A percentile compares a stretch with the other conserved stretches of the same genome.
These are phyloP conservation scores for Sebastiscus tertius DNA, from an alignment of 2,797 vertebrate species.

Conservation along the genomic window DNA sequence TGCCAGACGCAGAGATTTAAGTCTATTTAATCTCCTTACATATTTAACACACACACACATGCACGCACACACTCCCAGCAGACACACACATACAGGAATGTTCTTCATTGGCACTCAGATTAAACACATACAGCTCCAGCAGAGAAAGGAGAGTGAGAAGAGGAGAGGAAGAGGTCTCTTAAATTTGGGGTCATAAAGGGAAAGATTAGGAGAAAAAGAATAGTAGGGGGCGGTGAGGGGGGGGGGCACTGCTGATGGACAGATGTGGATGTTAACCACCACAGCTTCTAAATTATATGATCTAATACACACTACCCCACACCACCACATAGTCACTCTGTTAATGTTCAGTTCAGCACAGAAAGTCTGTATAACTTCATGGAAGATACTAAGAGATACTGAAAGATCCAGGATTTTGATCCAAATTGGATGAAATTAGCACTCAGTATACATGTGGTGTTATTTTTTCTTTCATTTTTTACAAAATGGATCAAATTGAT, in stretches of 20 bases:
- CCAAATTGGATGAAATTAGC: constrained; percentile 19
- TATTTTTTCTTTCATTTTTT: neutral
- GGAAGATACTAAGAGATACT: neutral
- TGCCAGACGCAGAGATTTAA: constrained; percentile 95
- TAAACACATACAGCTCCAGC: constrained; percentile 65
- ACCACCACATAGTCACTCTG: constrained; percentile 18
- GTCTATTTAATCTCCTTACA: constrained; percentile 97
- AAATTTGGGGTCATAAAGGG: constrained; percentile 59
- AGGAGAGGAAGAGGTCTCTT: neutral
- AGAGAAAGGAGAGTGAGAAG: constrained; percentile 46
- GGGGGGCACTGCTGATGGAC: constrained; percentile 26
- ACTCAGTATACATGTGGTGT: neutral
- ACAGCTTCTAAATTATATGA: constrained; percentile 44
- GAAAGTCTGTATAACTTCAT: constrained; percentile 5
- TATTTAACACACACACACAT: constrained; percentile 87
- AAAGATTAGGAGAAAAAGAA: constrained; percentile 57
- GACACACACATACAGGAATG: constrained; percentile 45
- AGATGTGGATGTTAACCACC: constrained; percentile 59
- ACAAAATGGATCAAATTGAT: neutral
- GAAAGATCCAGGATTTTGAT: constrained; percentile 2
- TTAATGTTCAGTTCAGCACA: neutral
- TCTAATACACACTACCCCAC: constrained; percentile 12
- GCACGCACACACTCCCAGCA: constrained; percentile 15
- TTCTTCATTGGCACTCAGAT: constrained; percentile 69
- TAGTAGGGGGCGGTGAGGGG: neutral